Evolutionary conservation across 2,888 invertebrate species (phyloP).

Genomic region (Xestia rhomboidea): DNA sequence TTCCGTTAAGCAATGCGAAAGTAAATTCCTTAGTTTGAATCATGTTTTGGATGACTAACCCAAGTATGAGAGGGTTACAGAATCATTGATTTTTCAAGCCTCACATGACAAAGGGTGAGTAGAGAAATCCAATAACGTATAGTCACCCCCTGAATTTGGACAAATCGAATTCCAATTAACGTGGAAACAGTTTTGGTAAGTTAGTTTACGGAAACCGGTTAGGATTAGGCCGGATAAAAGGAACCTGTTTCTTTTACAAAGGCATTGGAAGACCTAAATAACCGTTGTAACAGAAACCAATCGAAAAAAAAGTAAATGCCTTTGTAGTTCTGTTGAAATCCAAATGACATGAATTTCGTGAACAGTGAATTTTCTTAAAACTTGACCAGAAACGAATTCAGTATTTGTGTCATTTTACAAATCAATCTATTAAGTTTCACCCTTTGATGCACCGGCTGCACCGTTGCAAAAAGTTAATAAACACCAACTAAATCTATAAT

Average conservation of each 20-base stretch:
- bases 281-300: background rate
- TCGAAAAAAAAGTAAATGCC: background rate
- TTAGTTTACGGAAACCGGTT: constrained; percentile 38
- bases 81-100: constrained; percentile 85
- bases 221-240: background rate
- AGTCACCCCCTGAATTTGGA: constrained; percentile 79
- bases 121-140: constrained; percentile 82
- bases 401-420: background rate
- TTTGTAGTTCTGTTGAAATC: background rate
- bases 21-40: constrained; percentile 60
- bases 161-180: constrained; percentile 83
- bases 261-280: too few species aligned
- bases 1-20: constrained; percentile 51
- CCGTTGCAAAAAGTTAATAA: constrained; percentile 38
- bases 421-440: background rate
- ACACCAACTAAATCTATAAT: background rate
- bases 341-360: background rate
- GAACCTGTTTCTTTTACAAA: background rate
- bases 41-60: constrained; percentile 64
- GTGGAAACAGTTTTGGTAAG: constrained; percentile 59
- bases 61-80: constrained; percentile 63
- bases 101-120: constrained; percentile 78
- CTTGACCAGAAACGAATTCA: background rate
- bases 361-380: background rate
- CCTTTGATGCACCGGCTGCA: constrained; percentile 34